Base-by-base conservation (phyloP, 2,113 vertebrate genomes). In the Nothocercus julius region DNA sequence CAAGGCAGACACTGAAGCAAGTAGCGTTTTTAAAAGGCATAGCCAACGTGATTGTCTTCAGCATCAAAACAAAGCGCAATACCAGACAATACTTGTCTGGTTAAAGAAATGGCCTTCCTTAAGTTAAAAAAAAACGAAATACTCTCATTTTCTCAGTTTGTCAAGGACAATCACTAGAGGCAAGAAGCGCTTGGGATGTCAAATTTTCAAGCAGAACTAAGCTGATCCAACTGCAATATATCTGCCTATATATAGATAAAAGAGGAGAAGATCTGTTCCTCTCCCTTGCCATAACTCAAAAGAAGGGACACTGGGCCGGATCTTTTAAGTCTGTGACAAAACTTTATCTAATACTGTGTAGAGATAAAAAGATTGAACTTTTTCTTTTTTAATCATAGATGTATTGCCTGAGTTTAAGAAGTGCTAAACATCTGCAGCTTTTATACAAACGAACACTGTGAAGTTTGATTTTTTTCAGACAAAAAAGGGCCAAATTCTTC, bases 381-480 rank as follows among this genome's bases (percentile, higher is more conserved):
- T 25, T 44, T 40, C 32, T 38, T 88, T 86, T 90, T 72, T 13
- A 2, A 66, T 58, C 40, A 40, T 11, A 74, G 72, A 72, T 68
- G 21, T 72, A 74, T 63, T 77, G 54, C 40, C 45, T 94, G 59
- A 61, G 83, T 94, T 91, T 87, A 80, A 13, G n/a, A 85, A 77
- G 51, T 70, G 64, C 25, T 72, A 67, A 91, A 62, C 75, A 91
- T 61, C 82, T 91, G 76, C 59, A 81, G 87, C 28, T 95, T 82
- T 95, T 91, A 64, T 47, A 75, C 6, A 72, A 88, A 28, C 27
- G 8, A 2, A 90, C 36, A 77, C 58, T 75, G 7, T 68, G 54
- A 73, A 53, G 42, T 34, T 16, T 73, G 15, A 51, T 5, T 68
- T 89, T 82, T 92, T 45, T 20, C 34, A 40, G 11, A 68, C 32